Evolutionary conservation across 1,140 invertebrate species (phyloP), one percentile per base, ranked within the genome.

Genomic region (Lerema accius): DNA sequence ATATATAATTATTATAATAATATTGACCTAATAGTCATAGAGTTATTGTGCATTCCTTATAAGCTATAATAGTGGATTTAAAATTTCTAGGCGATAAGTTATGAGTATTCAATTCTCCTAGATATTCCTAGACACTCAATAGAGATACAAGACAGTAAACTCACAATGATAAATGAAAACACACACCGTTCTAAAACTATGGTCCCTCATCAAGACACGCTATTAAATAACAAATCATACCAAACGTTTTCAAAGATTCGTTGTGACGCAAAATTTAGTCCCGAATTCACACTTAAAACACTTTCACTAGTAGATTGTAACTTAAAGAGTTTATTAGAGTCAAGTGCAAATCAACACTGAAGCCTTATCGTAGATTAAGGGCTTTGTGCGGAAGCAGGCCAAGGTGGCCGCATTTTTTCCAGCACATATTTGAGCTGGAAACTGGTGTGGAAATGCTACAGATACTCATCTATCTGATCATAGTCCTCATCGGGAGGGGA

Each of bases 401-500:
- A 89, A 13, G 84, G 78, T 0, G 85, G 87, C 78, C 83, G 73
- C 75, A 82, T 82, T 53, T 88, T 89, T 77, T 89, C 86, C 76
- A 90, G 81, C 70, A 86, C 86, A 62, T 87, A 89, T 75, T 89
- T 87, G 39, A 90, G 78, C 84, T 88, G 87, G 81, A 90, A 89
- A 82, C 82, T 78, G 32, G 84, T 89, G 59, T 90, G 84, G 63
- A 87, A 89, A 89, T 89, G 87, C 87, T 91, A 90, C 80, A 91
- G 89, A 76, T 91, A 92, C 82, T 92, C 90, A 69, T 92, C 91
- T 76, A 92, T 91, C 71, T 91, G 89, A 59, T 92, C 91, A 23
- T 90, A 91, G 72, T 93, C 93, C 63, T 95, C 94, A 65, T 95
- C 94, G 0, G 95, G 94, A 19, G 95, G 95, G n/a, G 94, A 95